phyloP scores from a whole-genome alignment of 2,113 vertebrate genomes.

The Candoia aspera region DNA sequence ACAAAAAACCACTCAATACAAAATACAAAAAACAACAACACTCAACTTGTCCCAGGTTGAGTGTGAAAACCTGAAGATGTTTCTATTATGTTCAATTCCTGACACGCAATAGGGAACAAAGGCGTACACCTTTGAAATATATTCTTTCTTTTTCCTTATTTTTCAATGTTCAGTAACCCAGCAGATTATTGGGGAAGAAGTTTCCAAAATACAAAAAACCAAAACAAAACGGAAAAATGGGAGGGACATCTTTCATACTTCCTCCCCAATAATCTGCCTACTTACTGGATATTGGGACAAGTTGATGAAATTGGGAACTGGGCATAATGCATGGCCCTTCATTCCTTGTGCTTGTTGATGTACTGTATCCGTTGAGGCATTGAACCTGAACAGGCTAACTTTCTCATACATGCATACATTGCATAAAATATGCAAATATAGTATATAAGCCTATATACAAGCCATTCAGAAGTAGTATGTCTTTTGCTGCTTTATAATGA shows the following conservation, averaged over 20 bases:
- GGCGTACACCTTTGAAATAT: neutral
- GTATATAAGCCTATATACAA: neutral
- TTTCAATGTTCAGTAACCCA: neutral
- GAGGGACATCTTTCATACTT: neutral
- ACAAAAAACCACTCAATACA: neutral
- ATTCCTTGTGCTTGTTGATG: neutral
- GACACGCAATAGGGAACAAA: neutral
- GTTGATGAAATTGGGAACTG: neutral
- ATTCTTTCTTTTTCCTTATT: neutral
- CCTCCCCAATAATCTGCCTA: neutral
- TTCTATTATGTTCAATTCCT: neutral
- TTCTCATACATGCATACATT: neutral
- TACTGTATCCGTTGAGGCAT: neutral
- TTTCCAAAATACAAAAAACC: neutral
- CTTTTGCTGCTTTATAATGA: neutral
- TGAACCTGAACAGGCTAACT: neutral
- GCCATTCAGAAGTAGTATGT: neutral
- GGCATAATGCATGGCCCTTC: neutral
- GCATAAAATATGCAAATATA: neutral
- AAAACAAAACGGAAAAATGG: neutral
- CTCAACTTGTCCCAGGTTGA: too few relatives aligned
- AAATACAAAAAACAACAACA: neutral
- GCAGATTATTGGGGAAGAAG: neutral
- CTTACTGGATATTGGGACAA: neutral
- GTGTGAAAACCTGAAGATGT: neutral